Evolutionary conservation across 2,888 invertebrate genomes (phyloP), one percentile per base, ranked within the genome.

Genomic region (Cancer borealis): DNA sequence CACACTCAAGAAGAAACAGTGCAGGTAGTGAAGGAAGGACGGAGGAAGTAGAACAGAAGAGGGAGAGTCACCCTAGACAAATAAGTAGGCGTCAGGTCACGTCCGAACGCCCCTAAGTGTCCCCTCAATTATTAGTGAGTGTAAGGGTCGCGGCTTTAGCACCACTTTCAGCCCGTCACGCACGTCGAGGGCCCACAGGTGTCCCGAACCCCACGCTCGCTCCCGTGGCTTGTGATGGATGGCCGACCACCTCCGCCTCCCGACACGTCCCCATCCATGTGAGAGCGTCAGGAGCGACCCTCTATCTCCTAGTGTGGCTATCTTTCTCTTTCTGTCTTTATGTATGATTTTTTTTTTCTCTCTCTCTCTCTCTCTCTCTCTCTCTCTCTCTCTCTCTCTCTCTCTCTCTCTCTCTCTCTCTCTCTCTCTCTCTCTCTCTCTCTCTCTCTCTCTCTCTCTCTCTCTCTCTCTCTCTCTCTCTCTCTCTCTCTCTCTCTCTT

Each of bases 401-500:
- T 21, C 14, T 17, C 90, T 17, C 30, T 0, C 60, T 60, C 49
- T 91, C 49, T 60, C 26, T 60, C 49, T 91, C 49, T 60, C 60
- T 91, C 91, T 91, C 91, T 60, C 60, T 30, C n/a, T 91, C 14
- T 91, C 39, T 54, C 60, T 91, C 39, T 60, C 54, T 54, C 60
- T 60, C 60, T 39, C 30, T 14, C 60, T 60, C 39, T 30, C 46
- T 47, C 46, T 54, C 66, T 66, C 66, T 66, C 66, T 66, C 66
- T 21, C 66, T 66, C 49, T 49, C 49, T 49, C 49, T n/a, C 49
- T 49, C 49, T 0, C 26, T 21, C 89, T 89, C 49, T 49, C 47
- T 46, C 46, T 49, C 26, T 89, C 3, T 89, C 89, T 49, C 49
- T 6, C 49, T 49, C 49, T 49, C 49, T 49, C 49, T 54, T n/a